Evolutionary conservation across 2,113 vertebrate genomes (phyloP).

Genomic region (Sylvia atricapilla): DNA sequence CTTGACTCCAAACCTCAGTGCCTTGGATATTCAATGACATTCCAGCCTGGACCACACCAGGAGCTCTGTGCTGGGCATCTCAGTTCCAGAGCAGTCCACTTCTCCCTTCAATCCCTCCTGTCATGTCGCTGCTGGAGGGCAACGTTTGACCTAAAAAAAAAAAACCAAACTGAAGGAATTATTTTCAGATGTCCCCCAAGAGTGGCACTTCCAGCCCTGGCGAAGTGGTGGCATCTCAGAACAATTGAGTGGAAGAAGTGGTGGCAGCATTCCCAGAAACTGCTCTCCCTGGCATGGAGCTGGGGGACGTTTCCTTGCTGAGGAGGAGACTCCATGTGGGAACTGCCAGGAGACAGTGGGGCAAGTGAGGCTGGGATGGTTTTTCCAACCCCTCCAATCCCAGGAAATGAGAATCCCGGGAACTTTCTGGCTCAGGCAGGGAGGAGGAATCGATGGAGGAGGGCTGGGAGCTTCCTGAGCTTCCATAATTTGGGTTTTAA

Average conservation of each 20-base stretch:
- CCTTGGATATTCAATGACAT: constrained; percentile 20
- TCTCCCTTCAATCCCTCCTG: not conserved
- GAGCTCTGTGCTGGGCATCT: constrained; percentile 4
- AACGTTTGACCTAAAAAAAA: constrained; percentile 51
- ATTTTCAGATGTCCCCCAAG: constrained; percentile 52
- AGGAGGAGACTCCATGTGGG: not conserved
- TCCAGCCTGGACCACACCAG: constrained; percentile 53
- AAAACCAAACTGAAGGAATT: constrained; percentile 46
- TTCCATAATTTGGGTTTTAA: not conserved
- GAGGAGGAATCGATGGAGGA: not conserved
- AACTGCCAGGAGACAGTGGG: constrained; percentile 10
- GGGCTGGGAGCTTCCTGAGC: not conserved
- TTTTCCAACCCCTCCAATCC: not conserved
- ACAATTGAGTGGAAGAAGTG: constrained; percentile 42
- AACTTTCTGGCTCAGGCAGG: not conserved
- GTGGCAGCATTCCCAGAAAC: constrained; percentile 60
- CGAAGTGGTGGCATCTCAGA: constrained; percentile 33
- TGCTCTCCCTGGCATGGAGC: constrained; percentile 25
- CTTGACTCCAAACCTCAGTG: not conserved
- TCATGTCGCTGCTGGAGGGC: constrained; percentile 52
- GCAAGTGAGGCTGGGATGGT: not conserved
- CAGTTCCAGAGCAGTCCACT: not conserved
- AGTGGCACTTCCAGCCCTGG: constrained; percentile 44
- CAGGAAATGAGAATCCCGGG: not conserved
- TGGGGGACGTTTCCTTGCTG: constrained; percentile 18